Percentiles rank a stretch among this genome's conserved stretches.
Evolutionary conservation across 2,888 invertebrate species (phyloP).

Genomic region (Himalopsyche tibetana): DNA sequence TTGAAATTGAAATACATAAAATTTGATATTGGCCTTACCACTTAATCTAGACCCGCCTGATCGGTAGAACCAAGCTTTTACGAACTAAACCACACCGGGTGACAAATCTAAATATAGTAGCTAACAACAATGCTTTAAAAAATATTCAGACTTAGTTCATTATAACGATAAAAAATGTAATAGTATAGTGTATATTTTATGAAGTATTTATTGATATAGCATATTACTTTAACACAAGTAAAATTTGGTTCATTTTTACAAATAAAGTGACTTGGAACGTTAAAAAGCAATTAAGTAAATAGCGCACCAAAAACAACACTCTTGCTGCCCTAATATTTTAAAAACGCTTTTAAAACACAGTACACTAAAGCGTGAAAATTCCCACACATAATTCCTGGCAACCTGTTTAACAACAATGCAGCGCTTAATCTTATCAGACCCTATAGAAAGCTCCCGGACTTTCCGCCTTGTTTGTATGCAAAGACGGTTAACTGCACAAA

Average conservation of each 20-base stretch:
- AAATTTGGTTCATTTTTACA: neutral
- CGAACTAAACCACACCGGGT: too few relatives aligned
- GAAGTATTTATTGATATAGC: too few relatives aligned
- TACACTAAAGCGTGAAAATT: conserved; percentile 9
- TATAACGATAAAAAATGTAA: too few relatives aligned
- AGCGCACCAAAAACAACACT: neutral
- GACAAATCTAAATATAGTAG: too few relatives aligned
- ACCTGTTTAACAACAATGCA: conserved; percentile 31
- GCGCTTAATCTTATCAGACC: conserved; percentile 37
- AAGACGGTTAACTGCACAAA: conserved; percentile 17
- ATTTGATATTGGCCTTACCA: too few relatives aligned
- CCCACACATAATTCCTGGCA: conserved; percentile 28
- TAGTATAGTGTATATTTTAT: too few relatives aligned
- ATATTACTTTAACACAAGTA: too few relatives aligned
- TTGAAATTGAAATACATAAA: too few relatives aligned
- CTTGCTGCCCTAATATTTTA: conserved; percentile 44
- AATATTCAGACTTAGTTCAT: too few relatives aligned
- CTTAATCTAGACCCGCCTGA: too few relatives aligned
- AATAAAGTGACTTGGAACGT: neutral
- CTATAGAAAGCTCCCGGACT: conserved; percentile 10
- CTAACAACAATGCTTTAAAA: too few relatives aligned
- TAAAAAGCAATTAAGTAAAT: conserved; percentile 3
- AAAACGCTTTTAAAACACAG: conserved; percentile 4
- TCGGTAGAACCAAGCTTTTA: too few relatives aligned
- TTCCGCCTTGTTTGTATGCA: neutral